phyloP scores from a whole-genome alignment of 2,797 vertebrate species.

The Galaxias olidus region DNA sequence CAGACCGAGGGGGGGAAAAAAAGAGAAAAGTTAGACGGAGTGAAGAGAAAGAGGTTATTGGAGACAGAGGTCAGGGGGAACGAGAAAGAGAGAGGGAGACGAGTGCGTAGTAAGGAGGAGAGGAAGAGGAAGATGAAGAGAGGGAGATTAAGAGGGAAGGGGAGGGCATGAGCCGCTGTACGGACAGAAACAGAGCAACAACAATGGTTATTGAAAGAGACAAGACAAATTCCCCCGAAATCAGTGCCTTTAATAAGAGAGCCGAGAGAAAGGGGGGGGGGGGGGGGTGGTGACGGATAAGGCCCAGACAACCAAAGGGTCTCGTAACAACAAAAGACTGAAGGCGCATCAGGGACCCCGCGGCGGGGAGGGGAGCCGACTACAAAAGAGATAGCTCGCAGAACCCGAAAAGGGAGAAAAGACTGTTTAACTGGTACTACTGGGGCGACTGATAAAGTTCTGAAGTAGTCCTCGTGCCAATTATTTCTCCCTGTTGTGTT shows the following conservation, averaged over 20 bases:
- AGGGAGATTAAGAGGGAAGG: background rate
- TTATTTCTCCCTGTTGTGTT: slow-evolving; percentile 71
- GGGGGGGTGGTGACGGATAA: slow-evolving; percentile 11
- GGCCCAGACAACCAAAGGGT: slow-evolving; percentile 1
- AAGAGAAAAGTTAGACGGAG: slow-evolving; percentile 27
- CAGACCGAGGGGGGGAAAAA: background rate
- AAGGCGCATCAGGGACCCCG: no score
- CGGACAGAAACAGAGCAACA: slow-evolving; percentile 26
- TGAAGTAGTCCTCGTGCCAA: slow-evolving; percentile 66
- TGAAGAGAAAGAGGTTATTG: background rate
- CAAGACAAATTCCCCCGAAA: slow-evolving; percentile 24
- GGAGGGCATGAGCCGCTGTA: slow-evolving; percentile 24
- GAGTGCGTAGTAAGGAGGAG: slow-evolving; percentile 18
- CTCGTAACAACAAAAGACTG: no score
- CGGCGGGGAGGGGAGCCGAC: slow-evolving; percentile 13
- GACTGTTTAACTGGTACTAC: slow-evolving; percentile 49
- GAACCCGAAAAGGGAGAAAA: slow-evolving; percentile 15
- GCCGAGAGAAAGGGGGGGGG: slow-evolving; percentile 15
- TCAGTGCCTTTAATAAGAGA: slow-evolving; percentile 5
- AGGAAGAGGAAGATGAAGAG: slow-evolving; percentile 63
- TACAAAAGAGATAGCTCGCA: background rate
- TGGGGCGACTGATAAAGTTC: slow-evolving; percentile 63
- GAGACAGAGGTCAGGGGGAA: slow-evolving; percentile 53
- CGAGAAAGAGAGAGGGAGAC: slow-evolving; percentile 60
- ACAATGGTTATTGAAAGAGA: slow-evolving; percentile 36